These are phyloP conservation scores for Siphlonurus alternatus DNA, from an alignment of 2,888 invertebrate genomes.

Conservation along the genomic window DNA sequence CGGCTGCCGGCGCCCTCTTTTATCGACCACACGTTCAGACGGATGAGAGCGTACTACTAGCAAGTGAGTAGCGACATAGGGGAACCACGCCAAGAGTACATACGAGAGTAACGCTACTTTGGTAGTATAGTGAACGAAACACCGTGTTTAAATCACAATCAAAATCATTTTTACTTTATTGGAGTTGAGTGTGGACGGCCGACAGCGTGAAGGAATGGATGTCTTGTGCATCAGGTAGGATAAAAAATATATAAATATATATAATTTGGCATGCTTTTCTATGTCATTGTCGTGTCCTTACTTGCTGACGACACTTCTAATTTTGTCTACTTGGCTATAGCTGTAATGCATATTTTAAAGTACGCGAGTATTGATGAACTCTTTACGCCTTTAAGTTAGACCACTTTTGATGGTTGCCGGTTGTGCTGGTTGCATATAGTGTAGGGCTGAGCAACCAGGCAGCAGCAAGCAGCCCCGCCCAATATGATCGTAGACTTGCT, in stretches of 20 bases:
- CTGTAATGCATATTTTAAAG: background rate
- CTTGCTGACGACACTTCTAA: no score
- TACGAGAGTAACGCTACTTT: background rate
- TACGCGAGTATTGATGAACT: background rate
- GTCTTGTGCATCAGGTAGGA: background rate
- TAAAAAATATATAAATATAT: background rate
- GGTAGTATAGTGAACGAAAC: no score
- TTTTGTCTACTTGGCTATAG: background rate
- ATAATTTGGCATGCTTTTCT: background rate
- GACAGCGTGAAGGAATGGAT: constrained; percentile 3
- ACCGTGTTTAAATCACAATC: background rate
- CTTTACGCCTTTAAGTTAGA: background rate
- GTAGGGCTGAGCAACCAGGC: background rate
- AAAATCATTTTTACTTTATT: background rate
- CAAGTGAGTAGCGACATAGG: background rate
- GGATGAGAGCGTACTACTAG: background rate
- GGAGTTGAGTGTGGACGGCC: background rate
- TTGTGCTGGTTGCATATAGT: background rate
- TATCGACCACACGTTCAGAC: constrained; percentile 2
- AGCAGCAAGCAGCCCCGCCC: no score
- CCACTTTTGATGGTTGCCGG: background rate
- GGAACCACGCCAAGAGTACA: background rate
- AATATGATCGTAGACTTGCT: no score
- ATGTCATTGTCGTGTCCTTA: background rate
- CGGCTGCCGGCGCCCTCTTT: constrained; percentile 2